These are phyloP conservation scores for Cyprinus carpio DNA, from an alignment of 2,113 vertebrate species.

Conservation along the genomic window DNA sequence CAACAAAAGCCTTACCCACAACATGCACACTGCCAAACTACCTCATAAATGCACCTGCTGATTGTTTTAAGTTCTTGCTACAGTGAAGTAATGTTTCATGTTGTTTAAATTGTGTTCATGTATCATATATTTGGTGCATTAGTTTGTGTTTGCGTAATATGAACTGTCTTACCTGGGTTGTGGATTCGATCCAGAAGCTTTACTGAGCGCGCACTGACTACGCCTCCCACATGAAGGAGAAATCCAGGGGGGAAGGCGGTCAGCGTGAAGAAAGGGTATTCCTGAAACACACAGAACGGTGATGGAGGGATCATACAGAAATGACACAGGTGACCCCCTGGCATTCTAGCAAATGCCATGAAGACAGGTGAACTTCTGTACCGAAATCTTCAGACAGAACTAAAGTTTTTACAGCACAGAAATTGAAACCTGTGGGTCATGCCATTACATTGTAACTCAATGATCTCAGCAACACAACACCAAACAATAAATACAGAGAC, in stretches of 20 bases:
- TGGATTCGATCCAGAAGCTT: conserved; percentile 98
- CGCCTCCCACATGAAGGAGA: conserved; percentile 91
- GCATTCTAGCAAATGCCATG: background rate
- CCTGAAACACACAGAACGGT: conserved; percentile 71
- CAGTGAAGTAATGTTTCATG: background rate
- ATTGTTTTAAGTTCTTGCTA: background rate
- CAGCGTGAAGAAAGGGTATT: conserved; percentile 97
- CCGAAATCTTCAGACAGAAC: background rate
- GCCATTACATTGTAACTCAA: background rate
- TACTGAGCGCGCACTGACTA: conserved; percentile 96
- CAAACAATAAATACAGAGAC: background rate
- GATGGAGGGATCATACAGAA: background rate
- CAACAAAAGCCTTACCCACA: background rate
- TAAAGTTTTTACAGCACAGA: background rate
- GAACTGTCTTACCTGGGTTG: conserved; percentile 86
- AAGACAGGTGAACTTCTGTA: background rate
- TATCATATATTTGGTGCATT: background rate
- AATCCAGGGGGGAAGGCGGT: conserved; percentile 91
- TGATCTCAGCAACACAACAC: conserved; percentile 7
- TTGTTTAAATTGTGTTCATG: background rate
- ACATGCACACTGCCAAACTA: background rate
- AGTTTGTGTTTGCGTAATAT: background rate
- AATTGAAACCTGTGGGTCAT: conserved; percentile 1
- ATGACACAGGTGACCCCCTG: background rate
- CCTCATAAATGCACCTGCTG: background rate